Evolutionary conservation across 2,888 invertebrate genomes (phyloP), one percentile per base, ranked within the genome.

Genomic region (Cinara cedri): DNA sequence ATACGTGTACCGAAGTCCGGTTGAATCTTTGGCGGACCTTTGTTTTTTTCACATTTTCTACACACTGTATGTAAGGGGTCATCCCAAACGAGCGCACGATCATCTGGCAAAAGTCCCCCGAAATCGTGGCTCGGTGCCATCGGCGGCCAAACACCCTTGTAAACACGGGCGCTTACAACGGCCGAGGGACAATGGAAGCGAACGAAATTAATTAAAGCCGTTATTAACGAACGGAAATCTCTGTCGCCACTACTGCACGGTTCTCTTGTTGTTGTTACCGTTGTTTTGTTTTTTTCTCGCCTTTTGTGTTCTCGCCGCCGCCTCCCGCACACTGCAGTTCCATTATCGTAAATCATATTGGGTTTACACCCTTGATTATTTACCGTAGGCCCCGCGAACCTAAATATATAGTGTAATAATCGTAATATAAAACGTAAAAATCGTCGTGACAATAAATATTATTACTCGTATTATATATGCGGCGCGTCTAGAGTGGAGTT

Each of bases 181-280:
- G 14, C n/a, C 75, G 16, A 60, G 66, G 60, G 60, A 68, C 68
- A 70, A 70, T 68, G 78, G 46, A 16, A 60, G 78, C 66, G 49
- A 60, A 68, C 60, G 60, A 78, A 78, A 78, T 78, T 78, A 78
- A 78, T 78, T 78, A 78, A 78, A 78, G 68, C 78, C 78, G 68
- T 78, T 78, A 70, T 78, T 70, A 68, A 70, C 70, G 49, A 70
- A 78, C 78, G 68, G 78, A 70, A 78, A 78, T 78, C 78, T 78
- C 60, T 70, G 78, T 78, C 78, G 78, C 78, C 78, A 62, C 78
- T 34, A 34, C 34, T 34, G n/a, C n/a, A 34, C 34, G 3, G 34
- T 6, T 4, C 34, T 6, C 70, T 70, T 78, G 76, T 76, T 66
- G 76, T 76, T 76, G 65, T 60, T 21, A 49, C 34, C 34, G 57